Evolutionary conservation across 2,888 invertebrate genomes (phyloP).

Genomic region (Portevinia maculata): DNA sequence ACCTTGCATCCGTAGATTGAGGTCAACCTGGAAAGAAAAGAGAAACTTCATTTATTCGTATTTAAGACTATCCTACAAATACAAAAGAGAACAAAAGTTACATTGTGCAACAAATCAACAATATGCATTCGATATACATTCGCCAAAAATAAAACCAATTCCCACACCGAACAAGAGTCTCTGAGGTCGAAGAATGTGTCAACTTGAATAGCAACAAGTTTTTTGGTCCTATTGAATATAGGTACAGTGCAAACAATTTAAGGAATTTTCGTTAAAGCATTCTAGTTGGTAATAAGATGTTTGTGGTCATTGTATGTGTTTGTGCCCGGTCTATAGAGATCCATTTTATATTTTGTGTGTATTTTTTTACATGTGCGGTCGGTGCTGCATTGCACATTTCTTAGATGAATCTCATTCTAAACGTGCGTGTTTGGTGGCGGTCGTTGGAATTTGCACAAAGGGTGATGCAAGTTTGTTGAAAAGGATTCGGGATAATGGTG

Average conservation of each 20-base stretch:
- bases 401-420: constrained; percentile 48
- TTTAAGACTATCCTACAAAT: constrained; percentile 7
- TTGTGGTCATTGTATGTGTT: constrained; percentile 42
- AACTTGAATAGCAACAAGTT: constrained; percentile 14
- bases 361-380: not conserved
- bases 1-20: constrained; percentile 64
- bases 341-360: constrained; percentile 11
- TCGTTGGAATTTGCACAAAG: constrained; percentile 34
- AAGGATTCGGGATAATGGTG: constrained; percentile 29
- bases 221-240: constrained; percentile 14
- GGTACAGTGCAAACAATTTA: constrained; percentile 25
- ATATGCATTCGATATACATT: constrained; percentile 7
- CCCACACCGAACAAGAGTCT: not conserved
- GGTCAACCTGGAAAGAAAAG: constrained; percentile 63
- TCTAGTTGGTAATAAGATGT: constrained; percentile 40
- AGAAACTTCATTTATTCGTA: constrained; percentile 38
- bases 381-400: constrained; percentile 41
- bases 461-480: constrained; percentile 19
- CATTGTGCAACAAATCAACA: constrained; percentile 16
- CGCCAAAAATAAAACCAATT: not conserved
- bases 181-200: constrained; percentile 25
- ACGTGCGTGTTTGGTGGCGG: no score
- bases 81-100: no score
- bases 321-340: not conserved
- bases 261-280: constrained; percentile 28